Evolutionary conservation across 2,797 vertebrate species (phyloP), one percentile per base, ranked within the genome.

Genomic region (Falco berigora): DNA sequence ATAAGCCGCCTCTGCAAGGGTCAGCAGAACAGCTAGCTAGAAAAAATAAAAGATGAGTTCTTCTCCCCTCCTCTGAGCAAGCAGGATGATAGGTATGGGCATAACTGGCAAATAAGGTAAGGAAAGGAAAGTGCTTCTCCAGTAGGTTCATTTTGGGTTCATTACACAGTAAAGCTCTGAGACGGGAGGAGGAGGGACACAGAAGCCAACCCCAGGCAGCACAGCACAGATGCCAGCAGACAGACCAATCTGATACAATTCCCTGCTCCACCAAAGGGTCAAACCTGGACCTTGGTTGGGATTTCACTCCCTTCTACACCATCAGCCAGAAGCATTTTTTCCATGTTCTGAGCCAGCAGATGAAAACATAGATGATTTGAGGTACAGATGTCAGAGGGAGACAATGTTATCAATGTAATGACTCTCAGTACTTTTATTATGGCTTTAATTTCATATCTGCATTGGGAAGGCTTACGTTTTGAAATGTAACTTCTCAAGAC

Each of bases 61-160:
- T 36, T 47, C 56, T 62, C 22, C 18, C 14, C 55, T 66, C 17
- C 67, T 8, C 47, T 4, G 24, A 20, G 63, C 38, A 22, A 19
- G 4, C 2, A 23, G n/a, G 69, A 18, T 38, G 28, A 23, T 28
- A 10, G 2, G 8, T 1, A 25, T 38, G 36, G 58, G 32, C 17
- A 36, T 7, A 32, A 36, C 18, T 2, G 1, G n/a, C 2, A 6
- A 28, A 2, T 14, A 8, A 32, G 22, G 83, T 10, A 36, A 18
- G 38, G 36, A 34, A 12, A 5, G 46, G 14, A 25, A 38, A 46
- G 38, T 8, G 32, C 38, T 69, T 34, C 55, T 27, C 55, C 63
- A 5, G 72, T 10, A 50, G 53, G 46, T 44, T 21, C 42, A 15
- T 49, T 19, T 6, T 6, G 82, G 61, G 61, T 13, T 28, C 71